Conservation (phyloP, 64 coral and sea anemone genomes). For the Montipora capricornis region DNA sequence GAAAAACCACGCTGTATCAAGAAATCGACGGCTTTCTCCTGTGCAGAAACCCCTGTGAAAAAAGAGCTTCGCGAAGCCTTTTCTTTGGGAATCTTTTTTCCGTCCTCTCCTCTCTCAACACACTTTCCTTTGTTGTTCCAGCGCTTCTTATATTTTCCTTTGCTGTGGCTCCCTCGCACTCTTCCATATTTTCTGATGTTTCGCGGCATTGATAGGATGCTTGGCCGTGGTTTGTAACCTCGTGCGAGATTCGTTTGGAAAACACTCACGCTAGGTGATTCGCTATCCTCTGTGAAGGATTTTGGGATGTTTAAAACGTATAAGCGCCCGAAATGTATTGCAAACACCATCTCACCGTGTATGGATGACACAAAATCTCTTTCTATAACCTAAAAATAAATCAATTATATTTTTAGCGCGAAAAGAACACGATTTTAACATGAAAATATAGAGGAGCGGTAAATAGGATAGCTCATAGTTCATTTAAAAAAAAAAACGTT, state of each 20-base stretch:
- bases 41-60: slow-evolving; percentile 79
- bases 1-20: slow-evolving; percentile 41
- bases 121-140: neutral
- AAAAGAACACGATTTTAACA: neutral
- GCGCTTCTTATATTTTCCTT: neutral
- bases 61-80: slow-evolving; percentile 86
- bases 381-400: slow-evolving; percentile 56
- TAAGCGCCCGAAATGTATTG: slow-evolving; percentile 89
- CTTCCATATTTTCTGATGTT: slow-evolving; percentile 2
- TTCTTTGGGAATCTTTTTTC: slow-evolving; percentile 37
- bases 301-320: slow-evolving; percentile 93
- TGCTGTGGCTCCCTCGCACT: neutral
- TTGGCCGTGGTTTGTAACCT: slow-evolving; percentile 67
- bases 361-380: slow-evolving; percentile 74
- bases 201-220: neutral
- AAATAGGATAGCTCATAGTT: too few species aligned
- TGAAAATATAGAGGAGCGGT: too few species aligned
- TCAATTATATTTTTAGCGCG: neutral
- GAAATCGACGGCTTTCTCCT: slow-evolving; percentile 67
- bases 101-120: neutral
- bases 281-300: slow-evolving; percentile 92
- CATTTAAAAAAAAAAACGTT: too few species aligned
- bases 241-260: slow-evolving; percentile 81
- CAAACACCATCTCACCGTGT: slow-evolving; percentile 85
- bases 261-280: slow-evolving; percentile 73